Base-by-base conservation (phyloP, 2,113 vertebrate genomes). In the Podarcis cretensis region DNA sequence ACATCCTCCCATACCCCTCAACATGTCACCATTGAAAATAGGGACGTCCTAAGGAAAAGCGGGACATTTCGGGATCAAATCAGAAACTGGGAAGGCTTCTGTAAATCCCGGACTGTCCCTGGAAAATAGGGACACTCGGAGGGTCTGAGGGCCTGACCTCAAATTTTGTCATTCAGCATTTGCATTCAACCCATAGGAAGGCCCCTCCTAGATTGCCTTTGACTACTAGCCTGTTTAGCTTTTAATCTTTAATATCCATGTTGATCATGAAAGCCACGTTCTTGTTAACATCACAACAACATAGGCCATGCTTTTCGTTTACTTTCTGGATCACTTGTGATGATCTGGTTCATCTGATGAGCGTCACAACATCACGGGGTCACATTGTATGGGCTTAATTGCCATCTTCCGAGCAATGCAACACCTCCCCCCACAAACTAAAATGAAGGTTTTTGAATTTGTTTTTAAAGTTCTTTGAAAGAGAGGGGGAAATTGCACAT, bases 221-320 rank as follows among this genome's bases (percentile, higher is more conserved):
- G 18, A 80, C 86, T 30, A 66, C 43, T 86, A 59, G 1, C 27
- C 20, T 77, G 73, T 65, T 71, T 37, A 13, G 30, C n/a, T 32
- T 87, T 71, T 43, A n/a, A 20, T 21, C 0, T 0, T n/a, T 4
- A 4, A 14, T 79, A 79, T 37, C 65, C 65, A 79, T 37, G 2
- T 80, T n/a, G 0, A 8, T 27, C 80, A 4, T 16, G 6, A 0
- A 78, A 81, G 37, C 59, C 40, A 0, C 6, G 25, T 75, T 77
- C 74, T 69, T 35, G 66, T 74, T 2, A 81, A 57, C 37, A 78
- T 71, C 0, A 0, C 0, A 7, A 1, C 8, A 77, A 23, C n/a
- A 25, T 8, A 89, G n/a, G 69, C 18, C 23, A 69, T 78, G 37
- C 18, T 78, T 9, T 30, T 20, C 75, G 9, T 66, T 81, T 68